Percentiles rank a stretch among this genome's conserved stretches.
Conservation (phyloP, 2,113 vertebrate species). For the Dissostichus mawsoni region DNA sequence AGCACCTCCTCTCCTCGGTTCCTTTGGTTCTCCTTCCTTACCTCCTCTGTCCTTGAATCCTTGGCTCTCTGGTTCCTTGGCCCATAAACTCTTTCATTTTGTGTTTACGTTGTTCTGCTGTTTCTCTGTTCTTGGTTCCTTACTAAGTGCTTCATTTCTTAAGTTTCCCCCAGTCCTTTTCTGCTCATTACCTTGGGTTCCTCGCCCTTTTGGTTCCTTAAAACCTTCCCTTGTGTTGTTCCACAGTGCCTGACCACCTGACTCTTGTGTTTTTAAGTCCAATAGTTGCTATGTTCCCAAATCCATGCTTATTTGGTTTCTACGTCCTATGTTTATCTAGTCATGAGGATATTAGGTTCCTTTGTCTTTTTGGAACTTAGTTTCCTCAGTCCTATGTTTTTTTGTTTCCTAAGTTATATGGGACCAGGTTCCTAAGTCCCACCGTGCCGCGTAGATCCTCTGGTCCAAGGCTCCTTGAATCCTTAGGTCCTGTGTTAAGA, state of each 20-base stretch:
- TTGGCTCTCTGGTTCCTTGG: background rate
- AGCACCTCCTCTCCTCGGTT: background rate
- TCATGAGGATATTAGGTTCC: no score
- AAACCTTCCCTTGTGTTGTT: background rate
- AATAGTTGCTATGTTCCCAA: no score
- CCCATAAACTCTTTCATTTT: background rate
- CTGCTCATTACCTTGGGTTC: slow-evolving; percentile 3
- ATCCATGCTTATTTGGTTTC: no score
- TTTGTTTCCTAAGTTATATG: background rate
- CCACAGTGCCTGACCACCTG: background rate
- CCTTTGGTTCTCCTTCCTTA: background rate
- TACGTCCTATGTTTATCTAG: no score
- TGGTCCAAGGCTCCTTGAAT: background rate
- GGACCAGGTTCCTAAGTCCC: no score
- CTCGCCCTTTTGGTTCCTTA: background rate
- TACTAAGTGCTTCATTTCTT: background rate
- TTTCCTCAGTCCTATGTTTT: background rate
- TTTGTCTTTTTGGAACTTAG: no score
- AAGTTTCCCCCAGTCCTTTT: background rate
- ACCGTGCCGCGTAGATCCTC: no score
- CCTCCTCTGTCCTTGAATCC: background rate
- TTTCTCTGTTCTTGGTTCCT: no score
- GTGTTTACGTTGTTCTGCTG: no score
- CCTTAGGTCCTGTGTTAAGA: background rate
- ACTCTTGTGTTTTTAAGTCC: background rate